Base-by-base conservation (phyloP, 2,113 vertebrate species). In the Arothron firmamentum region DNA sequence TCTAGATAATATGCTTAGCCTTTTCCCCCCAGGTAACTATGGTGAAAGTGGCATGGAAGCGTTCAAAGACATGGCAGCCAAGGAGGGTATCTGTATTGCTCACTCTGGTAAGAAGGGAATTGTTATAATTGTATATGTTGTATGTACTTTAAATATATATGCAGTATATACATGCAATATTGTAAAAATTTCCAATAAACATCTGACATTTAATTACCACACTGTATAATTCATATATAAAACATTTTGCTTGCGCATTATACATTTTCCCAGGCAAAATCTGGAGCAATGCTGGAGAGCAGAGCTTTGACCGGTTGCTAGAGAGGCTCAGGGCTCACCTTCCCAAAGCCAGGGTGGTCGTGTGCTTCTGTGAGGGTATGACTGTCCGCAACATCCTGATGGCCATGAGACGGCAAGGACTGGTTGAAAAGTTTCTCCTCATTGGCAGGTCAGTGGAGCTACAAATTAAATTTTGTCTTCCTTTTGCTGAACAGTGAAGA, bases 21-120 rank as follows among this genome's bases (percentile, higher is more conserved):
- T 60, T 28, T 75, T 23, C 64, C 70, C 69, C 72, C 48, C 48
- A 98, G 97, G 97, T 57, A 98, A 99, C 89, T 99, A 99, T 16
- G 97, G 97, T 16, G 96, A 99, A 89, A 98, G 97, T 62, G 97
- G 97, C n/a, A 98, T 99, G 96, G 96, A 95, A 83, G 97, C 96
- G 0, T 99, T 99, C 87, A 98, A 98, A 77, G 97, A 99, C 10
- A 98, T 96, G 93, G 94, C 96, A 0, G 94, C 92, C 56, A 98
- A 97, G 75, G 97, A 98, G 84, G 96, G 96, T 5, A 96, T 99
- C 83, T 99, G 97, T 75, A 99, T 99, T 19, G 96, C 97, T 1
- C 96, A 99, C 77, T 98, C 97, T 16, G 97, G 98, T 90, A 94
- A 94, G 88, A 93, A 31, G 8, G 5, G 28, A 5, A 7, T 5